These are phyloP conservation scores for Tamandua tetradactyla DNA, from an alignment of 2,797 vertebrate genomes.

Conservation along the genomic window DNA sequence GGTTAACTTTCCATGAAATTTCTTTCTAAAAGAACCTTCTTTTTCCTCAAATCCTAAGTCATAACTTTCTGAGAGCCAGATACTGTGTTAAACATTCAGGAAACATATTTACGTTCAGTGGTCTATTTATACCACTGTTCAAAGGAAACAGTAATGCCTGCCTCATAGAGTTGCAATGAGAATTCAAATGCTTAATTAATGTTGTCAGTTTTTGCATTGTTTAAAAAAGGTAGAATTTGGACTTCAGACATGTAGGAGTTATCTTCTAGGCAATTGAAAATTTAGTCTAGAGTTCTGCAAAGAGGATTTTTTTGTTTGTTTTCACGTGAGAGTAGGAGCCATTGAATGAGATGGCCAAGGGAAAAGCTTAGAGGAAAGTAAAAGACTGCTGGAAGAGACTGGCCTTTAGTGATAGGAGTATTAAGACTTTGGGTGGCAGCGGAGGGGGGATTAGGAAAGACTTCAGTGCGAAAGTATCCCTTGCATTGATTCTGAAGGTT, in stretches of 20 bases:
- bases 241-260: neutral
- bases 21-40: slow-evolving; percentile 7
- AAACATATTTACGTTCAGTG: too few species aligned
- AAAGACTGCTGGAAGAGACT: neutral
- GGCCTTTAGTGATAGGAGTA: neutral
- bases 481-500: neutral
- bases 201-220: neutral
- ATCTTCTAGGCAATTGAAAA: neutral
- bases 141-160: neutral
- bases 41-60: neutral
- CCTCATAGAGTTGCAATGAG: neutral
- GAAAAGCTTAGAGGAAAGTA: neutral
- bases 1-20: neutral
- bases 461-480: neutral
- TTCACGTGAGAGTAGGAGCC: neutral
- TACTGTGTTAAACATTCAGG: neutral
- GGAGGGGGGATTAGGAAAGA: neutral
- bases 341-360: neutral
- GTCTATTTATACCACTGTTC: neutral
- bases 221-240: neutral
- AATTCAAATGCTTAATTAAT: neutral
- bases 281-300: neutral
- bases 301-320: neutral
- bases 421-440: neutral
- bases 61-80: neutral